Conservation (phyloP, 2,113 vertebrate genomes). For the Sarotherodon lohbergeri region DNA sequence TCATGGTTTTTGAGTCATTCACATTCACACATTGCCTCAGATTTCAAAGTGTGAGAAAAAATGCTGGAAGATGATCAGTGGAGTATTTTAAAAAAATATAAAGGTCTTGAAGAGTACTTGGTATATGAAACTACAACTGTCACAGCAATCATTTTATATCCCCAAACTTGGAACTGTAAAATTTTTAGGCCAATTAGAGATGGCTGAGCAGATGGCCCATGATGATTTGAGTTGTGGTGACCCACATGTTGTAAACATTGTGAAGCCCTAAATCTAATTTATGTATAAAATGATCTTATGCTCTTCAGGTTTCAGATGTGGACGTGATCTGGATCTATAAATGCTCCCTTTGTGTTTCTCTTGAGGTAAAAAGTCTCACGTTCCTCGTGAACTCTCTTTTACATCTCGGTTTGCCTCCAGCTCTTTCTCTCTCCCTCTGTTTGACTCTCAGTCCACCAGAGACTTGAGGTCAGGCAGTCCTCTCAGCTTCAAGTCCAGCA, state of each 20-base stretch:
- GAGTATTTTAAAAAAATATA: not conserved
- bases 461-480: conserved; percentile 84
- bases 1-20: not conserved
- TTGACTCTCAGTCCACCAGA: conserved; percentile 67
- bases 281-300: not conserved
- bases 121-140: not conserved
- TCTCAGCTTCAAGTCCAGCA: conserved; percentile 80
- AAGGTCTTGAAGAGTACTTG: not conserved
- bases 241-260: not conserved
- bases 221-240: not conserved
- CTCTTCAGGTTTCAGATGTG: not conserved
- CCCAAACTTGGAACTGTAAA: not conserved
- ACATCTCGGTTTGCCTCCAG: not conserved
- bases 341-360: not conserved
- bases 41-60: not conserved
- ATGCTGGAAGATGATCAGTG: not conserved
- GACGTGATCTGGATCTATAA: not conserved
- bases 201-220: not conserved
- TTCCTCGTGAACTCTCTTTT: not conserved
- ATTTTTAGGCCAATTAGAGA: not conserved
- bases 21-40: not conserved
- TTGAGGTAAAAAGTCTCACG: not conserved
- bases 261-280: not conserved
- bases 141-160: not conserved
- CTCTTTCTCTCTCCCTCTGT: not conserved